A percentile compares a stretch with the other conserved stretches of the same genome.
These are phyloP conservation scores for Malurus splendens DNA, from an alignment of 2,797 vertebrate genomes.

Conservation along the genomic window DNA sequence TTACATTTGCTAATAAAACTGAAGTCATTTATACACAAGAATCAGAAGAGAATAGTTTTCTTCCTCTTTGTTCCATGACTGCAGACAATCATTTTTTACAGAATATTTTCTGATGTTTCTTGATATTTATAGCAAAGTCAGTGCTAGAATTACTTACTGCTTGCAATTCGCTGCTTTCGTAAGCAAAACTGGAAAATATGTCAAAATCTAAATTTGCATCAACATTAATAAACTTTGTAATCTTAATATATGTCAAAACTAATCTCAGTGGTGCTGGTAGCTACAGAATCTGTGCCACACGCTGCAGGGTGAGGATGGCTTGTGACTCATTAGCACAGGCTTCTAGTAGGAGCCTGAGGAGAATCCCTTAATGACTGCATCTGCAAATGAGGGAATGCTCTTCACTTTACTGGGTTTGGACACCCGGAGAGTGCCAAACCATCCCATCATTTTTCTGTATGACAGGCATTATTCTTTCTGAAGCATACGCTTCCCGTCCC, in stretches of 20 bases:
- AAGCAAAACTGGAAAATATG: neutral
- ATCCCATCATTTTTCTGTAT: neutral
- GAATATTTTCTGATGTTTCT: neutral
- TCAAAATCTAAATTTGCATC: neutral
- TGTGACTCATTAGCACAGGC: neutral
- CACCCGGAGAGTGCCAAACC: neutral
- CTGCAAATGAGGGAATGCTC: neutral
- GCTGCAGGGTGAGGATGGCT: neutral
- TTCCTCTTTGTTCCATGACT: neutral
- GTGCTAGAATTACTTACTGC: neutral
- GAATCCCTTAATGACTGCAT: neutral
- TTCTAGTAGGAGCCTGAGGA: neutral
- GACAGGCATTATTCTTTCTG: neutral
- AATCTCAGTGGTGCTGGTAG: neutral
- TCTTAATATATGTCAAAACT: neutral
- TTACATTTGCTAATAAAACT: neutral
- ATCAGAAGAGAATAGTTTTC: neutral
- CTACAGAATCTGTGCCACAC: neutral
- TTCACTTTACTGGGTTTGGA: neutral
- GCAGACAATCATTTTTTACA: neutral
- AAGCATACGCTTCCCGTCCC: neutral
- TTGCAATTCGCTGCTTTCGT: neutral
- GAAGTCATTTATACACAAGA: neutral
- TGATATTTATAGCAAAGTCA: neutral
- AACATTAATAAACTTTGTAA: neutral